Conservation (phyloP, 2,797 vertebrate species). For the Apodemus agrarius region DNA sequence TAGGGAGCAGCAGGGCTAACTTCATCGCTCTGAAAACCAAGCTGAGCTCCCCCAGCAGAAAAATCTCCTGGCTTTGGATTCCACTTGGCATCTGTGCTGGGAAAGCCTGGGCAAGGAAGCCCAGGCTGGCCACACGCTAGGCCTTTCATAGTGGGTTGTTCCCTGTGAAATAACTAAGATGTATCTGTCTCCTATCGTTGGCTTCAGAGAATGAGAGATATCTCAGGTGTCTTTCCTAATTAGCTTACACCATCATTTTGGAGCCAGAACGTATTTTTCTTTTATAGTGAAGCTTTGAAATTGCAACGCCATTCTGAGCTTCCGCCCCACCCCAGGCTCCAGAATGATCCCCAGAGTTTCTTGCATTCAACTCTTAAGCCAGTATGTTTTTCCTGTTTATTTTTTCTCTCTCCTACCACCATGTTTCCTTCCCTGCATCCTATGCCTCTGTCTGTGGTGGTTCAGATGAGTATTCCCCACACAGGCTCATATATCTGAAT, state of each 20-base stretch:
- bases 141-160: accelerated
- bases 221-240: neutral
- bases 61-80: neutral
- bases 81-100: neutral
- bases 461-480: neutral
- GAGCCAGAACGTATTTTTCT: neutral
- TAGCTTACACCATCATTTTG: neutral
- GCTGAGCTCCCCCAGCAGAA: accelerated
- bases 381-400: too few relatives aligned
- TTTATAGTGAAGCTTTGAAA: neutral
- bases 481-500: neutral
- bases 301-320: neutral
- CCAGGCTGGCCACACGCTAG: too few relatives aligned
- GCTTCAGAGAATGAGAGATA: neutral
- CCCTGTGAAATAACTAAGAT: accelerated
- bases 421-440: accelerated
- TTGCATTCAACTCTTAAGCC: accelerated
- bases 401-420: neutral
- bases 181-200: neutral
- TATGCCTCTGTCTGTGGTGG: too few relatives aligned
- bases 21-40: slow-evolving; percentile 14
- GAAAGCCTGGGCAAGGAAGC: neutral
- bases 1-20: neutral
- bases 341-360: accelerated
- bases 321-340: neutral